A percentile compares a stretch with the other conserved stretches of the same genome.
Conservation (phyloP, 2,113 vertebrate species). For the Cheilinus undulatus region DNA sequence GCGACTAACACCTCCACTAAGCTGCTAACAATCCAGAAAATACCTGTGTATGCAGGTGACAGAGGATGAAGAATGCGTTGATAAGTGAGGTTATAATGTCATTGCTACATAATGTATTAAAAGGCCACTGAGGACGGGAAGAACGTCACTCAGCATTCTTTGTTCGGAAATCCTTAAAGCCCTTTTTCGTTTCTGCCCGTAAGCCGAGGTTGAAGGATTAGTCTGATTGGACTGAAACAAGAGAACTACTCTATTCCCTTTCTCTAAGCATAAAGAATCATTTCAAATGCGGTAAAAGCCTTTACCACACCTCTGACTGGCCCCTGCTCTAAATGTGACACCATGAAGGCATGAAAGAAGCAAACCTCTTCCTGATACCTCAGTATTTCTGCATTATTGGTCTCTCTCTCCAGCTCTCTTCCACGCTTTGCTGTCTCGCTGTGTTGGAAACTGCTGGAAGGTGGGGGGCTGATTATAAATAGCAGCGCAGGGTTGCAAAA, state of each 20-base stretch:
- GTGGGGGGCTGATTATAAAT: constrained; percentile 64
- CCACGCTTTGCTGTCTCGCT: constrained; percentile 36
- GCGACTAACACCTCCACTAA: constrained; percentile 47
- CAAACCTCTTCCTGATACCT: constrained; percentile 36
- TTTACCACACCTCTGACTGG: constrained; percentile 25
- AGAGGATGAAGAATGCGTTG: constrained; percentile 10
- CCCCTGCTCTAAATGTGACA: constrained; percentile 45
- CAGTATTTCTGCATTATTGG: constrained; percentile 41
- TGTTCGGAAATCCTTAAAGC: constrained; percentile 77
- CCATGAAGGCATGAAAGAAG: constrained; percentile 16
- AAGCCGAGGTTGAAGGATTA: constrained; percentile 76
- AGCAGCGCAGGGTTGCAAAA: constrained; percentile 54
- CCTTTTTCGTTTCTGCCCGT: constrained; percentile 70
- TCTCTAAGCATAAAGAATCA: constrained; percentile 49
- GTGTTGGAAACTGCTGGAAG: constrained; percentile 41
- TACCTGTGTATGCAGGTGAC: constrained; percentile 48
- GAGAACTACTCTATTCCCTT: constrained; percentile 63
- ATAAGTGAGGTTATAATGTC: background rate
- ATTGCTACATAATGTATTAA: constrained; percentile 6
- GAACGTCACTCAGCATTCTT: constrained; percentile 71
- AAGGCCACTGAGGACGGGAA: constrained; percentile 46
- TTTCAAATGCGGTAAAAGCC: constrained; percentile 51
- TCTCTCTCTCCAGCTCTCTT: constrained; percentile 30
- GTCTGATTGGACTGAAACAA: constrained; percentile 76
- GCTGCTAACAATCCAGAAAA: constrained; percentile 44